Evolutionary conservation across 2,888 invertebrate species (phyloP).

Genomic region (Leptinotarsa rubiginosa): DNA sequence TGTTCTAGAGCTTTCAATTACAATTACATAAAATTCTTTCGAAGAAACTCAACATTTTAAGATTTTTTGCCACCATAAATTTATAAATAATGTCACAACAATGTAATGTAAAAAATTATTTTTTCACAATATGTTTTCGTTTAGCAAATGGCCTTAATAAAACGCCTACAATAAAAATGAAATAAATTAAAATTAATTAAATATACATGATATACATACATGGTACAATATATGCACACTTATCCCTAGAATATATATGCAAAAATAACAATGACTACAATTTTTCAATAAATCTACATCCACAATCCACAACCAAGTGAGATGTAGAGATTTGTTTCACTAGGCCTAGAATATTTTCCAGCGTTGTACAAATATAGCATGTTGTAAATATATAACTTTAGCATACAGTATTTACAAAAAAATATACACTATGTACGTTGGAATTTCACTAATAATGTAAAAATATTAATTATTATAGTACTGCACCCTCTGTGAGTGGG

Average conservation of each 20-base stretch:
- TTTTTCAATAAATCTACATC: conserved; percentile 38
- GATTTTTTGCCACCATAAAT: conserved; percentile 47
- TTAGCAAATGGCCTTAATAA: conserved; percentile 48
- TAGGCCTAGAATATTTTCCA: conserved; percentile 60
- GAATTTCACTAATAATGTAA: conserved; percentile 61
- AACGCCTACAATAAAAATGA: conserved; percentile 54
- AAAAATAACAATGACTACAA: conserved; percentile 65
- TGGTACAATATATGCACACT: conserved; percentile 60
- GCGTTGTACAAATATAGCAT: conserved; percentile 67
- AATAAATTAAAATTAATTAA: conserved; percentile 66
- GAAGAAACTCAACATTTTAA: conserved; percentile 42
- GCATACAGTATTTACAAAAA: conserved; percentile 65
- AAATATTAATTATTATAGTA: conserved; percentile 60
- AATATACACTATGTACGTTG: conserved; percentile 64
- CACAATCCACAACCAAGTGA: conserved; percentile 60
- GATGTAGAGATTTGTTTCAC: conserved; percentile 61
- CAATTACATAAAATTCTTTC: conserved; percentile 35
- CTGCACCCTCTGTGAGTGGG: conserved; percentile 56
- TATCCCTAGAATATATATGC: conserved; percentile 60
- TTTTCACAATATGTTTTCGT: conserved; percentile 56
- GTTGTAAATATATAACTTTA: conserved; percentile 60
- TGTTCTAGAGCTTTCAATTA: conserved; percentile 32
- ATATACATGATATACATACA: conserved; percentile 65
- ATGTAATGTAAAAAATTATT: conserved; percentile 55
- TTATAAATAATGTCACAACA: conserved; percentile 46